These are phyloP conservation scores for Mormyrus proboscirostris DNA, from an alignment of 2,797 vertebrate species.

Conservation along the genomic window DNA sequence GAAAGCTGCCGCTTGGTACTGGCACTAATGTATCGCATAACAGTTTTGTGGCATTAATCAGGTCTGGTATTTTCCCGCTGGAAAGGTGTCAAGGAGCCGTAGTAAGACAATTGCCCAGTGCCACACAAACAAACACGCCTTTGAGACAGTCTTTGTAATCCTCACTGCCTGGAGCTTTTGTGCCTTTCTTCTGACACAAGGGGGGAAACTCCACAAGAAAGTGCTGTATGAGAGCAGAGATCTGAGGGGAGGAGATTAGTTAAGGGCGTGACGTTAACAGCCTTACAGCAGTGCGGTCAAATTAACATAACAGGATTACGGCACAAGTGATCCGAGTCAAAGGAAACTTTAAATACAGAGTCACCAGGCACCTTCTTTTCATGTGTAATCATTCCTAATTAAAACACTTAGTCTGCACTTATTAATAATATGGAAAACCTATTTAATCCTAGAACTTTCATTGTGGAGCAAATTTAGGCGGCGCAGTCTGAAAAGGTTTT, in stretches of 20 bases:
- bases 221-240: not conserved
- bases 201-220: not conserved
- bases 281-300: not conserved
- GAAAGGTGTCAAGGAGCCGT: not conserved
- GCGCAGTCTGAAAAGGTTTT: not conserved
- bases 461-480: no score
- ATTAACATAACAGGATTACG: constrained; percentile 25
- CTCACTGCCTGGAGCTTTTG: not conserved
- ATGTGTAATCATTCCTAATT: constrained; percentile 3
- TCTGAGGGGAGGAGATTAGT: not conserved
- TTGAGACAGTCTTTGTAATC: not conserved
- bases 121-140: not conserved
- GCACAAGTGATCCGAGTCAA: not conserved
- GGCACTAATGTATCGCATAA: not conserved
- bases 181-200: not conserved
- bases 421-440: not conserved
- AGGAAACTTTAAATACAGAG: not conserved
- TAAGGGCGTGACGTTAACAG: constrained; percentile 6
- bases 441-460: not conserved
- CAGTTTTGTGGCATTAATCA: not conserved
- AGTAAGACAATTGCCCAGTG: not conserved
- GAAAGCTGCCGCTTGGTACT: not conserved
- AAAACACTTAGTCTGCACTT: constrained; percentile 8
- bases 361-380: not conserved
- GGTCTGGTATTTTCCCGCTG: not conserved